Evolutionary conservation across 2,113 vertebrate species (phyloP), one percentile per base, ranked within the genome.

Genomic region (Tragelaphus scriptus): DNA sequence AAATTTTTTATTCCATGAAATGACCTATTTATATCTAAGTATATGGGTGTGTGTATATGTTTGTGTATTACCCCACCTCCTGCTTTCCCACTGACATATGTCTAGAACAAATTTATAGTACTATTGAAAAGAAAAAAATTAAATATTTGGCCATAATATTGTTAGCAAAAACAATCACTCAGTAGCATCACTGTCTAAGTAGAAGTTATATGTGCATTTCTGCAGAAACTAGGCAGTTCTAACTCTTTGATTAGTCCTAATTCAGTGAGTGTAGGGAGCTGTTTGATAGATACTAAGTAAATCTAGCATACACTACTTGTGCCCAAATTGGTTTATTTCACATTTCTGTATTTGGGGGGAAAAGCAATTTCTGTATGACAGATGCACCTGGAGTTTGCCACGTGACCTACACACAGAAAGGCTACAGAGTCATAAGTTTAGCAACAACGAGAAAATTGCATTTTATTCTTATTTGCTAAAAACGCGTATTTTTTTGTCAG

Each of bases 281-380:
- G 92, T 96, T 98, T 51, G 96, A 98, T 86, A 97, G 98, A 98
- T 77, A 96, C 98, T 97, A 96, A 98, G 92, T 6, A 21, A 99
- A 98, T 98, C 98, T 98, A 98, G 97, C 98, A 98, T 92, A 98
- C 92, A 96, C 97, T 96, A 97, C 97, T 97, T 97, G 94, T 68
- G 94, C 98, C 97, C 98, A 99, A 98, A 98, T 98, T 98, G 98
- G 97, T 98, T 98, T 99, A 98, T 98, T 98, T 98, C 97, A 98
- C 97, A 94, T 97, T 98, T 98, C 96, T 97, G 96, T 97, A 98
- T 94, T 97, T 97, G 85, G n/a, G 98, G 97, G 97, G 96, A 97
- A 98, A 98, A 98, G 98, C 98, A 98, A 98, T 98, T 98, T 98
- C 98, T 98, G 95, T 98, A 97, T 93, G 96, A 97, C 94, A 98